A percentile compares a stretch with the other conserved stretches of the same genome.
Conservation (phyloP, 2,797 vertebrate genomes). For the Cossypha caffra region DNA sequence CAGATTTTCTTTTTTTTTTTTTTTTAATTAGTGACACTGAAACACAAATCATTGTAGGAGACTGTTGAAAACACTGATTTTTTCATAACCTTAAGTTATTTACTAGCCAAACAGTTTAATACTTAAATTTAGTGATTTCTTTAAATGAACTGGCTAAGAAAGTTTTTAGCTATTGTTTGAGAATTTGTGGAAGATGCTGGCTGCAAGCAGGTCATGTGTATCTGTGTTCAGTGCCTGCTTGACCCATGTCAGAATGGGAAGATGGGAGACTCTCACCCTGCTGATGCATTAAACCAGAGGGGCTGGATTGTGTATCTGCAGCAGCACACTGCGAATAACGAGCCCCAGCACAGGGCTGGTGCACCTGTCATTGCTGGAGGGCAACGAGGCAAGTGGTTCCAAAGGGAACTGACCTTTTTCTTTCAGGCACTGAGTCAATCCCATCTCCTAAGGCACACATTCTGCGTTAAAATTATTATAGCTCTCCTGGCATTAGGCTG, state of each 20-base stretch:
- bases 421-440: constrained; percentile 53
- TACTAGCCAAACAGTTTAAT: not conserved
- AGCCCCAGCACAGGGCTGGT: not conserved
- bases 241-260: not conserved
- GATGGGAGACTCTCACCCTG: not conserved
- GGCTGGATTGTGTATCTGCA: not conserved
- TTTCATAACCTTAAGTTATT: not conserved
- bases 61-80: constrained; percentile 20
- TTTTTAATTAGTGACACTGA: not conserved
- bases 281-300: not conserved
- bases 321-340: constrained; percentile 9
- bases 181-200: not conserved
- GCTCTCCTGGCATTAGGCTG: not conserved
- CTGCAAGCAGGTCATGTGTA: not conserved
- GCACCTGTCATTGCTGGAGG: constrained; percentile 61
- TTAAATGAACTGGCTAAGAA: not conserved
- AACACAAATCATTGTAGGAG: not conserved
- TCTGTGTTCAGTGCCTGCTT: not conserved
- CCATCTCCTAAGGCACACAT: constrained; percentile 62
- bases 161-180: not conserved
- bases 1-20: not conserved
- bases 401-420: constrained; percentile 63
- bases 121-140: not conserved
- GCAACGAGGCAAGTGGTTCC: constrained; percentile 42
- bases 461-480: constrained; percentile 42